A percentile compares a stretch with the other conserved stretches of the same genome.
Conservation (phyloP, 1,140 invertebrate genomes). For the Drosophila subpulchrella region DNA sequence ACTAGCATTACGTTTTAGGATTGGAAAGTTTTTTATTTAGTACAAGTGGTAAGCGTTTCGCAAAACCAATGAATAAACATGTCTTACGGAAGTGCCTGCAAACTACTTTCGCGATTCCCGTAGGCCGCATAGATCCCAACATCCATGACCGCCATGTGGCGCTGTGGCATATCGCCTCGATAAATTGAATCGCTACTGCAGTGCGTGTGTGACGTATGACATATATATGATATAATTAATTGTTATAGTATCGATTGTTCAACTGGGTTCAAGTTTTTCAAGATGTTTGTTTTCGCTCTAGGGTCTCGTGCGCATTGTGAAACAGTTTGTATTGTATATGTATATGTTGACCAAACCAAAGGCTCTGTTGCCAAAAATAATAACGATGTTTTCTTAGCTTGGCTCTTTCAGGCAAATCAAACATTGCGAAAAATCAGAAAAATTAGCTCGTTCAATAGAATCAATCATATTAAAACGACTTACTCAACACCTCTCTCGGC, state of each 20-base stretch:
- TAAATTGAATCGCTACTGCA: constrained; percentile 85
- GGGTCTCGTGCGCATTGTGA: constrained; percentile 41
- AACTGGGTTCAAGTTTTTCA: not conserved
- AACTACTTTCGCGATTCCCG: constrained; percentile 64
- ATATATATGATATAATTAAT: constrained; percentile 33
- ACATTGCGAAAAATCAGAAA: constrained; percentile 26
- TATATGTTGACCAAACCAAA: constrained; percentile 14
- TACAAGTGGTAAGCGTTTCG: constrained; percentile 34
- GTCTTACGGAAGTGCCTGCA: constrained; percentile 69
- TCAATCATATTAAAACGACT: constrained; percentile 7
- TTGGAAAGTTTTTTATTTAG: constrained; percentile 20
- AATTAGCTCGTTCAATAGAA: constrained; percentile 18
- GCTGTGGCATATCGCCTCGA: constrained; percentile 87
- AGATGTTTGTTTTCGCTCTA: constrained; percentile 8
- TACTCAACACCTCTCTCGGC: not conserved
- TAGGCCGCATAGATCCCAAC: constrained; percentile 60
- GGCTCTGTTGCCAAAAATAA: constrained; percentile 20
- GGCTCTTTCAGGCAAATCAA: constrained; percentile 37
- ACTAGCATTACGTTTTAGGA: constrained; percentile 25
- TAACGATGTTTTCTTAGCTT: constrained; percentile 16
- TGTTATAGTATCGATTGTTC: constrained; percentile 32
- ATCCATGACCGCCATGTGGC: constrained; percentile 67
- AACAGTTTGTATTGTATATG: constrained; percentile 20
- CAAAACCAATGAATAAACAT: constrained; percentile 40
- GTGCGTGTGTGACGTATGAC: constrained; percentile 45